Base-by-base conservation (phyloP, 2,888 invertebrate genomes). In the Agrotis ipsilon region DNA sequence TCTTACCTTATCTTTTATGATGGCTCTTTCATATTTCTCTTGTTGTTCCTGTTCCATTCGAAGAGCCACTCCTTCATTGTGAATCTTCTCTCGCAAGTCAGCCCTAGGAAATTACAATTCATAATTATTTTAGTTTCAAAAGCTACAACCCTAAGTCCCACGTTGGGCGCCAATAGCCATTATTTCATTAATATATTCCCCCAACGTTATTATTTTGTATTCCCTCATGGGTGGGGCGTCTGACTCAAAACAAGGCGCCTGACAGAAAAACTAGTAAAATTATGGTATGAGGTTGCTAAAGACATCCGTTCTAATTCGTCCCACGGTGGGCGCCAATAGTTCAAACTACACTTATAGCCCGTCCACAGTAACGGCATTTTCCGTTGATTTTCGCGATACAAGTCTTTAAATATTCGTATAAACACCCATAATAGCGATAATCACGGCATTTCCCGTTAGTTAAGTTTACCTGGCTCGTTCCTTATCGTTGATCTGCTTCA, bases 401-500 rank as follows among this genome's bases (percentile, higher is more conserved):
- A 27, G 3, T 27, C 27, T 27, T 27, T 27, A 27, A 32, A 32
- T 32, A 32, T 32, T 32, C 7, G 32, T 32, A 32, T 27, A 27
- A 27, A 27, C 32, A 32, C 32, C 32, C 27, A 27, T 27, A 5
- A 27, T 27, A 1, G 6, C 6, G 6, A 32, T 32, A 32, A 32
- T 32, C 32, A 32, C 32, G 32, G 32, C 7, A 32, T 32, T 32
- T 32, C 32, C 32, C 32, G 11, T 21, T 13, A 32, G 11, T 13
- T 32, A 7, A 5, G n/a, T 32, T 55, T 32, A 94, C 93, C 97
- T 96, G 75, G 97, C 96, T 11, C 96, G 95, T 88, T 98, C 98
- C 83, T 97, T 98, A 78, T 97, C 97, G 85, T 97, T 97, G 60
- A 98, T 97, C 92, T 97, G 97, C 81, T 97, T 97, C 90, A 98